Evolutionary conservation across 2,113 vertebrate species (phyloP), one percentile per base, ranked within the genome.

Genomic region (Toxotes chatareus): DNA sequence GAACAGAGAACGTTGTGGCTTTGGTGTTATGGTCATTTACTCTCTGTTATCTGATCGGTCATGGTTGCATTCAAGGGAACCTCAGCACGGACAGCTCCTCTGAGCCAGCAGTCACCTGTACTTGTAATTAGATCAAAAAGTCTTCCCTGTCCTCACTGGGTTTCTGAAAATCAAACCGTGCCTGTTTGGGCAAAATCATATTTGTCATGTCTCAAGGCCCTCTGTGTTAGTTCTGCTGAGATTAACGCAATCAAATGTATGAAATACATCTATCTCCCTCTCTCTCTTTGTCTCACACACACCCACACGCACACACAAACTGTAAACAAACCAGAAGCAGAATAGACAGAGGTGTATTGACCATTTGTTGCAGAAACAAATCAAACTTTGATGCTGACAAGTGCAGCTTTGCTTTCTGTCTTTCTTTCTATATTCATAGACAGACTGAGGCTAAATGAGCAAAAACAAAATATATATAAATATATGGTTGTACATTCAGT

Each of bases 121-220:
- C n/a, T 69, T 55, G 27, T 56, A 87, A 80, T 84, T 72, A 79
- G 55, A 88, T 65, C 75, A 76, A 79, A 76, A 79, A 57, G 27
- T 77, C 21, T 77, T 42, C 3, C 31, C 2, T 27, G 1, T 65
- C 31, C 40, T 56, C 51, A 2, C 53, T 23, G 61, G 67, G 57
- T 64, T 68, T 79, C 67, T 60, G 64, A 75, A 83, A 75, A 68
- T 76, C 23, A 69, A 68, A 38, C 57, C 36, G 36, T 32, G 34
- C 66, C 27, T 75, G 46, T 61, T 75, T 71, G 34, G 9, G 23
- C 38, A 64, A 86, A 86, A 74, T 60, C 53, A 61, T 59, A 49
- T 23, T 40, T 55, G 62, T 79, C 65, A 49, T 8, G 9, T 74
- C 51, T 78, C 31, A 55, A 60, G 63, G 60, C 72, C 9, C 14